Percentiles rank a stretch among this genome's conserved stretches.
Evolutionary conservation across 2,113 vertebrate species (phyloP).

Genomic region (Rutilus rutilus): DNA sequence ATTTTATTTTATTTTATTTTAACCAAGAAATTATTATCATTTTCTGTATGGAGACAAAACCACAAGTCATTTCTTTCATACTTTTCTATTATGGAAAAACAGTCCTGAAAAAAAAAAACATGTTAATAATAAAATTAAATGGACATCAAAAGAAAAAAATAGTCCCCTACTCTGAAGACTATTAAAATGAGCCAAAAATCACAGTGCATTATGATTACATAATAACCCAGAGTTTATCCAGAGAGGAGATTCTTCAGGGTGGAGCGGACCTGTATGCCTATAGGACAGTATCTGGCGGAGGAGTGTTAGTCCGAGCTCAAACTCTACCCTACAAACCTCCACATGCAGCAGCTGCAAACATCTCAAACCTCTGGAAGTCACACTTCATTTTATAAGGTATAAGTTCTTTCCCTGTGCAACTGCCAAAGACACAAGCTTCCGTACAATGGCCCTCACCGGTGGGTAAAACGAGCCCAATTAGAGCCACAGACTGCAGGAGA

Average conservation of each 20-base stretch:
- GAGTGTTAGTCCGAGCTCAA: constrained; percentile 57
- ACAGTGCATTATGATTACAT: neutral
- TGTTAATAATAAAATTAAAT: neutral
- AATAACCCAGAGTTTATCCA: neutral
- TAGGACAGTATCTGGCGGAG: constrained; percentile 50
- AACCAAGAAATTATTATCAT: too few relatives aligned
- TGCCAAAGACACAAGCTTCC: constrained; percentile 60
- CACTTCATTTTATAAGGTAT: constrained; percentile 67
- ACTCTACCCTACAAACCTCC: constrained; percentile 41
- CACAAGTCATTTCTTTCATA: too few relatives aligned
- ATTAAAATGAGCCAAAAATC: neutral
- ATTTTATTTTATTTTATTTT: too few relatives aligned
- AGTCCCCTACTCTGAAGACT: neutral
- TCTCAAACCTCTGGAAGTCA: constrained; percentile 68
- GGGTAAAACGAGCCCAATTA: constrained; percentile 58
- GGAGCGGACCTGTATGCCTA: neutral
- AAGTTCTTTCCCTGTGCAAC: constrained; percentile 58
- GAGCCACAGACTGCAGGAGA: constrained; percentile 45
- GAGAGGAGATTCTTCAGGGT: constrained; percentile 12
- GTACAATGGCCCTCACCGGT: constrained; percentile 30
- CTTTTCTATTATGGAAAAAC: too few relatives aligned
- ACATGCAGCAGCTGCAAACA: constrained; percentile 62
- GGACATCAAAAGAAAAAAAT: neutral
- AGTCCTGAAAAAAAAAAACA: too few relatives aligned
- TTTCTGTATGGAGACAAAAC: too few relatives aligned